Percentiles rank a stretch among this genome's conserved stretches.
These are phyloP conservation scores for Melanotaenia pygmaea DNA, from an alignment of 2,797 vertebrate species.

Conservation along the genomic window DNA sequence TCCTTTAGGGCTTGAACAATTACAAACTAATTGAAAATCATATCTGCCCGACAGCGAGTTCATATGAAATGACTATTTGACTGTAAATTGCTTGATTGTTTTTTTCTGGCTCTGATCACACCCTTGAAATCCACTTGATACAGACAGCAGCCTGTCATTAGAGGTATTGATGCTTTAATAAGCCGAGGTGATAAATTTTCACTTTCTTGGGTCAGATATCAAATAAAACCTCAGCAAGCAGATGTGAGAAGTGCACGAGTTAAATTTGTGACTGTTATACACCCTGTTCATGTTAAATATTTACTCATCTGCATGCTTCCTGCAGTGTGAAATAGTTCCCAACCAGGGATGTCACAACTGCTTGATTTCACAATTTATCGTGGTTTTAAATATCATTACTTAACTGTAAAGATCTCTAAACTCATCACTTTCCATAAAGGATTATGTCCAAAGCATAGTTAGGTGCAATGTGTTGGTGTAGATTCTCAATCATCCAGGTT, in stretches of 20 bases:
- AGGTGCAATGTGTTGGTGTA: too few relatives aligned
- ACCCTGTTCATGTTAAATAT: conserved; percentile 65
- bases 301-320: conserved; percentile 46
- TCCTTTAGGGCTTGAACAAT: not conserved
- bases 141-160: not conserved
- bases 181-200: not conserved
- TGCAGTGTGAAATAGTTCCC: conserved; percentile 23
- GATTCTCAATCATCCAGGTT: too few relatives aligned
- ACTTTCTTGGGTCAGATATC: not conserved
- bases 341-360: not conserved
- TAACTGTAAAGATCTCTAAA: not conserved
- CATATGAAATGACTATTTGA: conserved; percentile 9
- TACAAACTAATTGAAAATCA: not conserved
- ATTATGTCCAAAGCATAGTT: not conserved
- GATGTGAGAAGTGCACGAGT: not conserved
- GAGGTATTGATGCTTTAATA: not conserved
- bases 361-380: not conserved
- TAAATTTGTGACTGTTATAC: not conserved
- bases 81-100: conserved; percentile 13
- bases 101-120: not conserved
- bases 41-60: not conserved
- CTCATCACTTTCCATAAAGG: not conserved
- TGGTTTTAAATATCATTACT: not conserved
- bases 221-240: not conserved
- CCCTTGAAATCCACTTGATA: not conserved